phyloP scores from a whole-genome alignment of 2,888 invertebrate genomes.

The Drosophila vallismaia region DNA sequence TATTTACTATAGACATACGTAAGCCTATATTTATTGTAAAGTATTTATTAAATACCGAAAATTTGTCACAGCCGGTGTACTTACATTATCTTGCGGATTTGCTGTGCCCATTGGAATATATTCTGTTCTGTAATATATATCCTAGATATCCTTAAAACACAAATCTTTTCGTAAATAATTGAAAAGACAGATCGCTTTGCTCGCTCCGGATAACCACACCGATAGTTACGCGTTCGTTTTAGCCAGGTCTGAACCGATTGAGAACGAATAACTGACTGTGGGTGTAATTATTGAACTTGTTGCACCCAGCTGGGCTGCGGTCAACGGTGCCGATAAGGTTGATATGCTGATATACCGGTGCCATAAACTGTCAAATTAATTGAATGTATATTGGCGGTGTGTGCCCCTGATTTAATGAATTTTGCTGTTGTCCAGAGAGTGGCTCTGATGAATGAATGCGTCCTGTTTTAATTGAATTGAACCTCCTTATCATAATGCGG shows the following conservation, averaged over 20 bases:
- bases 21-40: slow-evolving; percentile 43
- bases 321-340: slow-evolving; percentile 30
- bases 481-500: slow-evolving; percentile 21
- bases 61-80: slow-evolving; percentile 38
- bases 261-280: slow-evolving; percentile 18
- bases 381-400: slow-evolving; percentile 9
- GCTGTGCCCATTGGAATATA: slow-evolving; percentile 44
- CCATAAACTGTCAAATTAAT: slow-evolving; percentile 48
- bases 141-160: background rate
- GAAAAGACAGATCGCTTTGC: background rate
- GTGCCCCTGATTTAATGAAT: slow-evolving; percentile 24
- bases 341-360: slow-evolving; percentile 50
- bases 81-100: slow-evolving; percentile 47
- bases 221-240: background rate
- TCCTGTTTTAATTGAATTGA: slow-evolving; percentile 29
- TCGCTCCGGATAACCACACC: slow-evolving; percentile 12
- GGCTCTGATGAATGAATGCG: slow-evolving; percentile 17
- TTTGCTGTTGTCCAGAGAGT: background rate
- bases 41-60: slow-evolving; percentile 39
- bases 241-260: slow-evolving; percentile 23
- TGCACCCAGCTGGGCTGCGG: slow-evolving; percentile 29
- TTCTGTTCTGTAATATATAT: slow-evolving; percentile 9
- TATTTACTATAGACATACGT: slow-evolving; percentile 57
- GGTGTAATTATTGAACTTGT: slow-evolving; percentile 15
- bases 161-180: slow-evolving; percentile 2